Base-by-base conservation (phyloP, 2,888 invertebrate species). In the Blastobasis lacticolella region DNA sequence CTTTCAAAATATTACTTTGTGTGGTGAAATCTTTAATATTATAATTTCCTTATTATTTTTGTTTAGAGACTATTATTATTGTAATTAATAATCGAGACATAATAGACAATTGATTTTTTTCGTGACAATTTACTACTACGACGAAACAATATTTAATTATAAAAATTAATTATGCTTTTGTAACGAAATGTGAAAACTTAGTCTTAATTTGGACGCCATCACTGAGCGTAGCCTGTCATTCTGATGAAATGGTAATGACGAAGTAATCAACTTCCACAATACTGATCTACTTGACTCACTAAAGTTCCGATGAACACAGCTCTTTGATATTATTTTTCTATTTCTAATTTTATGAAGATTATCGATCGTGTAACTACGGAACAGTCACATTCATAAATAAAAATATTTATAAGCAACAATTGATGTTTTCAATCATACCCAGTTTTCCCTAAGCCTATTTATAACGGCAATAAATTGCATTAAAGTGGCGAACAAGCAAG, bases 281-380 rank as follows among this genome's bases (percentile, higher is more conserved):
- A 57, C 55, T 53, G 54, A 57, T 38, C 38, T 70, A 73, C 64
- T 71, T 77, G 78, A 82, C 79, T 78, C 72, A 74, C 70, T 67
- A 76, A 83, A 80, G 84, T 84, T 85, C 82, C 84, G 80, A 79
- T 78, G n/a, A 73, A 74, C 78, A 77, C 78, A 83, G 82, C 76
- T 83, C 78, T 86, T 86, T 87, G 84, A 88, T 88, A 88, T 87
- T 87, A 88, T 87, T 88, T 88, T 87, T 87, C 85, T 87, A 88
- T 86, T 81, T 83, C 85, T 87, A 83, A 86, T 88, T 85, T 86
- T 86, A 86, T 78, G 82, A 80, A 77, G 76, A 82, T 80, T 80
- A 81, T 80, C 75, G 65, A 79, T 81, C 80, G 76, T 86, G 83
- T 86, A 85, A 81, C 75, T 78, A 76, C 71, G 72, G 75, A 77